These are phyloP conservation scores for Taxidea taxus DNA, from an alignment of 2,113 vertebrate genomes.

Conservation along the genomic window DNA sequence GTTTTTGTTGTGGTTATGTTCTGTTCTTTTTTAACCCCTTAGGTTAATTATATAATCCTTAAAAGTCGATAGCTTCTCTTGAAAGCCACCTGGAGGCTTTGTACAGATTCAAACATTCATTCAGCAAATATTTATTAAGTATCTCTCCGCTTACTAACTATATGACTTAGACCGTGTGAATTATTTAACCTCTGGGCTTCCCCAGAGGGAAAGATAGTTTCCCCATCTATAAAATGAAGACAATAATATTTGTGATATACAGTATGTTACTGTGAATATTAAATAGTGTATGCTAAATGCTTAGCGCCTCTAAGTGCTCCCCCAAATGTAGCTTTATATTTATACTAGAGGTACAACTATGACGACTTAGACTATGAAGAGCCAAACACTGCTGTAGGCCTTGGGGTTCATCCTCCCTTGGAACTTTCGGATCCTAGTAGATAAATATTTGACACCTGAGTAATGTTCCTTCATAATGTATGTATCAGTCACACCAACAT, in stretches of 20 bases:
- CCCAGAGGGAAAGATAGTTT: too few species aligned
- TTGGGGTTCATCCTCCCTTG: not conserved
- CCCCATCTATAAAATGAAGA: not conserved
- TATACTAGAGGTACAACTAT: not conserved
- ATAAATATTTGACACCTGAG: not conserved
- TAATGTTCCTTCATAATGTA: not conserved
- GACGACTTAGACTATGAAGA: not conserved
- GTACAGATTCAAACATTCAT: not conserved
- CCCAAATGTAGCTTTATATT: not conserved
- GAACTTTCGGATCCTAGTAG: not conserved
- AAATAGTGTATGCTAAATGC: not conserved
- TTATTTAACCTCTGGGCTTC: not conserved
- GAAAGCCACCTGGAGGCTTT: conserved; percentile 12
- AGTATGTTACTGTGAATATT: not conserved
- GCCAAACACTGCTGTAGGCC: not conserved
- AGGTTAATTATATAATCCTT: not conserved
- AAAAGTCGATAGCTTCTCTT: not conserved
- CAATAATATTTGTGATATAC: not conserved
- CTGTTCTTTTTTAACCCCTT: not conserved
- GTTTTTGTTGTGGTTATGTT: not conserved
- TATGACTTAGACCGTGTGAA: not conserved
- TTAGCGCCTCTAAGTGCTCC: not conserved
- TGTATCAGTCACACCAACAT: not conserved
- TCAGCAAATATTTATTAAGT: not conserved
- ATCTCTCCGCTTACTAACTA: not conserved